Base-by-base conservation (phyloP, 2,113 vertebrate genomes). In the Pedionomus torquatus region DNA sequence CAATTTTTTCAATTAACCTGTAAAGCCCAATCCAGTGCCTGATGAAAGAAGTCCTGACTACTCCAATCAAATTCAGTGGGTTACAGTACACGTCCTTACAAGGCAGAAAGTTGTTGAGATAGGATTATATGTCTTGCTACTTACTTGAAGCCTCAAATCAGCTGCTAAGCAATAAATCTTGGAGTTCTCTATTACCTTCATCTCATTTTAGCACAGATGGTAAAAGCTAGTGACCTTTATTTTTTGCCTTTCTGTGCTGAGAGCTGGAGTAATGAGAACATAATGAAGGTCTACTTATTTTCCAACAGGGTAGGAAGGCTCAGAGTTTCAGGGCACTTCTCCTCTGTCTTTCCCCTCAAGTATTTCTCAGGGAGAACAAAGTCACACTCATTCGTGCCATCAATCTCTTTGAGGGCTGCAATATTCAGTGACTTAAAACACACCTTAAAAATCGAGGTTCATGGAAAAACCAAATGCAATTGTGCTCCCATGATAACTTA, bases 281-380 rank as follows among this genome's bases (percentile, higher is more conserved):
- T 81, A 87, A 87, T 93, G 79, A 70, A 79, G 80, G 78, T 84
- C 64, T 93, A 96, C 98, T 98, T 97, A 98, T 98, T 98, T 96
- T 98, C 97, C 79, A 94, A 93, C 82, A 97, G 87, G 39, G 88
- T 87, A 44, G 90, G 94, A 91, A 76, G 90, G 49, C 91, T 90
- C 51, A 58, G 94, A 75, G 95, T 92, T 87, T 84, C 94, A 75
- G 75, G 76, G 35, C 63, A 41, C 46, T 92, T 63, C 57, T 97
- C 81, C 17, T 87, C 91, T 83, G 54, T 58, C 69, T 95, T 95
- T 71, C 85, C 93, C 79, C 87, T 28, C 11, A 98, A 98, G 84
- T 95, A 97, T 89, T 97, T 98, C 91, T 98, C 87, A 20, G 96
- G 96, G 57, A 98, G 96, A 95, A 95, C 89, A 89, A 98, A 98